Evolutionary conservation across 2,888 invertebrate genomes (phyloP).

Genomic region (Myopa tessellatipennis): DNA sequence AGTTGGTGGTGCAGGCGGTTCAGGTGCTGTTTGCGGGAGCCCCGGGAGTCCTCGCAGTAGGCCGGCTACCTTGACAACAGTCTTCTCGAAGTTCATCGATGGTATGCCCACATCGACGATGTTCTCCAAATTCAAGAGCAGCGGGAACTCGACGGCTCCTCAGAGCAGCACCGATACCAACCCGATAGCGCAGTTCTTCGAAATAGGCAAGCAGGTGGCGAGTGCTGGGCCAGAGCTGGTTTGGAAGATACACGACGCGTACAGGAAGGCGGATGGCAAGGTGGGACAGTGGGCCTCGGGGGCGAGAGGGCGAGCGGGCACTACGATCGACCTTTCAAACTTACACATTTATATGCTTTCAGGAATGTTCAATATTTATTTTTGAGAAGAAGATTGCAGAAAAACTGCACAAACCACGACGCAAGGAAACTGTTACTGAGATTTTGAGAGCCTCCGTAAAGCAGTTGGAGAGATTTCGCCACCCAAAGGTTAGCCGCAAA

Average conservation of each 20-base stretch:
- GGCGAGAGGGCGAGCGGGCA: not conserved
- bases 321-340: not conserved
- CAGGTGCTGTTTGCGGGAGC: constrained; percentile 33
- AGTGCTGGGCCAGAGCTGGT: constrained; percentile 87
- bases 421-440: constrained; percentile 92
- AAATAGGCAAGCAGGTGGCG: constrained; percentile 85
- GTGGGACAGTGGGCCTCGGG: constrained; percentile 70
- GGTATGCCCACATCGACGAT: constrained; percentile 72
- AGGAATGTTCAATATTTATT: constrained; percentile 94
- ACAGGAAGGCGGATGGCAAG: constrained; percentile 88
- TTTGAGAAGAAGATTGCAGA: constrained; percentile 94
- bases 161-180: constrained; percentile 76
- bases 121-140: constrained; percentile 81
- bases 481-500: constrained; percentile 75
- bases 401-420: constrained; percentile 90
- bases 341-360: constrained; percentile 48
- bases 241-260: constrained; percentile 93
- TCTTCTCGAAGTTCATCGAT: constrained; percentile 68
- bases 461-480: constrained; percentile 83
- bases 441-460: constrained; percentile 83
- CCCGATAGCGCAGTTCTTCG: constrained; percentile 89
- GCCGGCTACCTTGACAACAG: constrained; percentile 66
- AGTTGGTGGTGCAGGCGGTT: constrained; percentile 24
- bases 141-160: constrained; percentile 68
- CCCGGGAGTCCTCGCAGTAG: constrained; percentile 53